Conservation (phyloP, 2,113 vertebrate species). For the Cariama cristata region DNA sequence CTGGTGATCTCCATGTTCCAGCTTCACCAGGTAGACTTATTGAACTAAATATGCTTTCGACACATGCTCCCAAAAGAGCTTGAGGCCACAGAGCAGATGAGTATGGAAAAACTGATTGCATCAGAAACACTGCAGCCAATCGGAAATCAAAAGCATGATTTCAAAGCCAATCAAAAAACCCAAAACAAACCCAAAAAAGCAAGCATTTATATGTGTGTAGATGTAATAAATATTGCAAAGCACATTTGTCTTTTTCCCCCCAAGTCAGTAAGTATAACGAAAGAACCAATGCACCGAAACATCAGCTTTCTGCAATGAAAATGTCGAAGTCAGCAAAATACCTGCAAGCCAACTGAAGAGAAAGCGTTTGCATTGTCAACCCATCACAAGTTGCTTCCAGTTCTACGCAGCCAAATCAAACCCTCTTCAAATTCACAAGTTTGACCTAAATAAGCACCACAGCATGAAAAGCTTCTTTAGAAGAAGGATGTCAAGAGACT, state of each 20-base stretch:
- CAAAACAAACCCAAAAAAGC: slow-evolving; percentile 35
- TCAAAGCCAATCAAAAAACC: slow-evolving; percentile 31
- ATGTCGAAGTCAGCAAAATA: slow-evolving; percentile 48
- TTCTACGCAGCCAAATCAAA: slow-evolving; percentile 71
- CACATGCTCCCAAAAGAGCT: slow-evolving; percentile 32
- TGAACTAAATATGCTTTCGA: not conserved
- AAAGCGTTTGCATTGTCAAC: slow-evolving; percentile 59
- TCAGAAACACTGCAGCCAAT: slow-evolving; percentile 43
- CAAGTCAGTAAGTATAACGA: slow-evolving; percentile 70
- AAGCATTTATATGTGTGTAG: slow-evolving; percentile 2
- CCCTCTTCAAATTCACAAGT: slow-evolving; percentile 72
- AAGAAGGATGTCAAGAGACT: slow-evolving; percentile 66
- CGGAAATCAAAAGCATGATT: slow-evolving; percentile 38
- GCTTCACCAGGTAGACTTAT: not conserved
- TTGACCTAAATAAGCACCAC: slow-evolving; percentile 80
- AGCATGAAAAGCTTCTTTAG: slow-evolving; percentile 73
- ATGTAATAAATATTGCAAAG: slow-evolving; percentile 82
- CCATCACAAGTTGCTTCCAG: slow-evolving; percentile 69
- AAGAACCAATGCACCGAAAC: slow-evolving; percentile 71
- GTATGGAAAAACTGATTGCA: slow-evolving; percentile 18
- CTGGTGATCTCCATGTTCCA: not conserved
- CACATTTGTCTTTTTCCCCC: slow-evolving; percentile 38
- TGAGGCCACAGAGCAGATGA: slow-evolving; percentile 6
- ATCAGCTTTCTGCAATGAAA: slow-evolving; percentile 69
- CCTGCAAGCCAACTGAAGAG: slow-evolving; percentile 73